A percentile compares a stretch with the other conserved stretches of the same genome.
phyloP scores from a whole-genome alignment of 1,140 invertebrate genomes.

The Pinna nobilis region DNA sequence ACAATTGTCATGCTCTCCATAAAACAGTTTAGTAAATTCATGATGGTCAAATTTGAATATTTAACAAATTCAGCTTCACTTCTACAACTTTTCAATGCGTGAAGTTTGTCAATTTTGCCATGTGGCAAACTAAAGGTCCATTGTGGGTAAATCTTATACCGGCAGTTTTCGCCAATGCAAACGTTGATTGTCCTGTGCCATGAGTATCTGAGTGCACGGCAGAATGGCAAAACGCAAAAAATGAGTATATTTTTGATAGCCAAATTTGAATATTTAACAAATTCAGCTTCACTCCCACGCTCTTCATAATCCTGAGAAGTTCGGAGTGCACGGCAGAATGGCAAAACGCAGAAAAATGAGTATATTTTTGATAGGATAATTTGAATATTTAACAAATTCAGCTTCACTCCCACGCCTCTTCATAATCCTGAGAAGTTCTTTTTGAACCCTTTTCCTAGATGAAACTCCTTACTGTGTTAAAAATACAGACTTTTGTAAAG shows the following conservation, averaged over 20 bases:
- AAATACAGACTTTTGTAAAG: background rate
- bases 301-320: background rate
- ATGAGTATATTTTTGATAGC: background rate
- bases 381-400: background rate
- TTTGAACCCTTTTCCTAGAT: background rate
- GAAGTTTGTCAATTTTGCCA: too few species aligned
- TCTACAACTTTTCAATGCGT: too few species aligned
- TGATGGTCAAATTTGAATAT: background rate
- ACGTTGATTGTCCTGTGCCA: too few species aligned
- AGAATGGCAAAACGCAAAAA: conserved; percentile 22
- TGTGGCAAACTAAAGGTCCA: too few species aligned
- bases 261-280: background rate
- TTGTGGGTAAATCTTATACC: too few species aligned
- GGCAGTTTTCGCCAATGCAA: too few species aligned
- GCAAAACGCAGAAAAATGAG: conserved; percentile 11
- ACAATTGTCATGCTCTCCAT: background rate
- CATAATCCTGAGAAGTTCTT: background rate
- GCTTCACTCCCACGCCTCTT: background rate
- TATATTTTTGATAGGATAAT: background rate
- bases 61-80: background rate
- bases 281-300: too few species aligned
- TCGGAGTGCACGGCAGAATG: conserved; percentile 28
- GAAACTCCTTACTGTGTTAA: background rate
- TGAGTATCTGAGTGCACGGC: conserved; percentile 11
- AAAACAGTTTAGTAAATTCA: background rate